Evolutionary conservation across 2,797 vertebrate species (phyloP).

Genomic region (Selene dorsalis): DNA sequence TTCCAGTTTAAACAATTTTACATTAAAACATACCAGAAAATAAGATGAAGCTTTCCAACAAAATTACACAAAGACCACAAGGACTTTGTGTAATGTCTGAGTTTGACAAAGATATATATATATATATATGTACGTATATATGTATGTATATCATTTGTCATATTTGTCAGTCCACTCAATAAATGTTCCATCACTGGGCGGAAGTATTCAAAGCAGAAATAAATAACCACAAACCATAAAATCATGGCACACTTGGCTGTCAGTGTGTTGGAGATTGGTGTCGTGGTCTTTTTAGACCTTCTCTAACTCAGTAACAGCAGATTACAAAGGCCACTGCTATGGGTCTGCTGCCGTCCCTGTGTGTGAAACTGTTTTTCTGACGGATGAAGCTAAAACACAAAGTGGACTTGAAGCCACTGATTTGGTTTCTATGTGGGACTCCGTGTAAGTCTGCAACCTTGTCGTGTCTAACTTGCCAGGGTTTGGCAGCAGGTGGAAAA

Average conservation of each 20-base stretch:
- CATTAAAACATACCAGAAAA: no score
- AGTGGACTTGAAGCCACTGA: neutral
- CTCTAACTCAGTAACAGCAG: neutral
- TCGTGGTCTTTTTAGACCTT: neutral
- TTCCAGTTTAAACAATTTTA: no score
- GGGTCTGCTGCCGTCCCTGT: neutral
- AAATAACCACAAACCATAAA: neutral
- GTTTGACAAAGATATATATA: no score
- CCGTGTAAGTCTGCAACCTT: neutral
- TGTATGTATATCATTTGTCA: no score
- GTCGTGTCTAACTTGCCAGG: neutral
- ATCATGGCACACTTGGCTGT: neutral
- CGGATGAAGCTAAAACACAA: neutral
- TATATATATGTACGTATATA: no score
- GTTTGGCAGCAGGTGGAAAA: constrained; percentile 15
- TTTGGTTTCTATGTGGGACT: neutral
- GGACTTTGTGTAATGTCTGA: no score
- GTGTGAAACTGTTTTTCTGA: neutral
- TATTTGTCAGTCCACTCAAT: no score
- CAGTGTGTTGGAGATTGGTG: neutral
- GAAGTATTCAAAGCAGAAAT: neutral
- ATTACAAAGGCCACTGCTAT: neutral
- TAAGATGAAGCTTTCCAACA: no score
- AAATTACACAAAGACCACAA: no score
- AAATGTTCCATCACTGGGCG: neutral